These are phyloP conservation scores for Poecilia wingei DNA, from an alignment of 2,797 vertebrate species.

Conservation along the genomic window DNA sequence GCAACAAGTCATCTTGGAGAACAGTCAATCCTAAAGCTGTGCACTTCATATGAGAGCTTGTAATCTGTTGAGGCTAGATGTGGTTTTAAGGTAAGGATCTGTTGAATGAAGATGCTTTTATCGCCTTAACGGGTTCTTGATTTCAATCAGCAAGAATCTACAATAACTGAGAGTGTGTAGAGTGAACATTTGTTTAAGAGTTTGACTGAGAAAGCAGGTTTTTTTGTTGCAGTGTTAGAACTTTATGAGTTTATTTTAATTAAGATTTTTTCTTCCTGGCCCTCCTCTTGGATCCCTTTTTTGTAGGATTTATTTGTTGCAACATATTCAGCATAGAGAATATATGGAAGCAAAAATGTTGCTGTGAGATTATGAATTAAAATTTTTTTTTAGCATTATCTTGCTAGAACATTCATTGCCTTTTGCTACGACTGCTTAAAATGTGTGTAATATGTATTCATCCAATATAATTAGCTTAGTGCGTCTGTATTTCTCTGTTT, in stretches of 20 bases:
- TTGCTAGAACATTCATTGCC: background rate
- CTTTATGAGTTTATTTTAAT: conserved; percentile 12
- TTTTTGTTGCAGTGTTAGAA: conserved; percentile 13
- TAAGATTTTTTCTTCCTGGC: conserved; percentile 10
- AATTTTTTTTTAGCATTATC: background rate
- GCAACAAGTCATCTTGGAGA: conserved; percentile 1
- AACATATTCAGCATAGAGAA: conserved; percentile 8
- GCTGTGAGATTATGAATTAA: background rate
- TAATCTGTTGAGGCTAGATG: conserved; percentile 19
- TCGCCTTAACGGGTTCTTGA: conserved; percentile 9
- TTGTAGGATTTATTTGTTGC: background rate
- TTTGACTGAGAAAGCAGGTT: background rate
- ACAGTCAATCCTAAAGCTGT: background rate
- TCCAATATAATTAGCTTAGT: background rate
- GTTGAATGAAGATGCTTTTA: conserved; percentile 17
- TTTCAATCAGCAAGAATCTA: conserved; percentile 17
- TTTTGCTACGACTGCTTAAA: background rate
- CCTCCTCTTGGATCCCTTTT: conserved; percentile 1
- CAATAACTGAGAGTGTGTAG: conserved; percentile 16
- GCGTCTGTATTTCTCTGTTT: background rate
- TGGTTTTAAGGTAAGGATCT: conserved; percentile 12
- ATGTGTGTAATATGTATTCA: background rate
- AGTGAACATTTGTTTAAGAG: conserved; percentile 20
- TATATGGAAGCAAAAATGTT: background rate
- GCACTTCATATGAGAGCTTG: background rate